Base-by-base conservation (phyloP, 2,113 vertebrate genomes). In the Cryptoleucopteryx plumbea region DNA sequence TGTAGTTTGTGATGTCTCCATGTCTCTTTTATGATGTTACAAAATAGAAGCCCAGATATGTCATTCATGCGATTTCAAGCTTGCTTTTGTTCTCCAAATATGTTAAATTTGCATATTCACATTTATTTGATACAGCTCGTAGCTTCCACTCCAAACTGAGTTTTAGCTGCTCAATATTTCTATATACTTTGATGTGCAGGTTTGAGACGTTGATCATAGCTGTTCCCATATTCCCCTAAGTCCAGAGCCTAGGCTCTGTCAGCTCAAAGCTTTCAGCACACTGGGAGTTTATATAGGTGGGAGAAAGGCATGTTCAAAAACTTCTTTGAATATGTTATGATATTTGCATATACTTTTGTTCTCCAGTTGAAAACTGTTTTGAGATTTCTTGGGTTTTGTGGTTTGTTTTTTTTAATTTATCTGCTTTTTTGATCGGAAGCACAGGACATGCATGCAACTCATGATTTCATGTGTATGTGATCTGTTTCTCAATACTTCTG, bases 11-110 rank as follows among this genome's bases (percentile, higher is more conserved):
- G 55, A 17, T 56, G 20, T 63, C 15, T 71, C 32, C 4, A 0
- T 34, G 14, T 72, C 32, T 79, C 14, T 67, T 45, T 26, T n/a
- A 7, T 16, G 25, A 65, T 36, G 26, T 38, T 79, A 48, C 18
- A 27, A 88, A 71, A 38, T 21, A 59, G 32, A 62, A 66, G 7
- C 13, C 18, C n/a, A 63, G 25, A 16, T 53, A 34, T 0, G 1
- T 61, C 1, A 70, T 61, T 38, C 6, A 20, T 32, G 7, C n/a
- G 53, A 62, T 86, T 43, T 66, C 0, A 0, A 82, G 16, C 38
- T 88, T 10, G 3, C 17, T 38, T 94, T 62, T 6, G 11, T 75
- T 86, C 94, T 82, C n/a, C 48, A 77, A 62, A 55, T 19, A 11
- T 13, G 15, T 7, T 72, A 32, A 45, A 48, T 71, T 74, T 75